These are phyloP conservation scores for Turritopsis dohrnii DNA, from an alignment of 30 jellyfish, hydroid and myxozoan species.

Conservation along the genomic window DNA sequence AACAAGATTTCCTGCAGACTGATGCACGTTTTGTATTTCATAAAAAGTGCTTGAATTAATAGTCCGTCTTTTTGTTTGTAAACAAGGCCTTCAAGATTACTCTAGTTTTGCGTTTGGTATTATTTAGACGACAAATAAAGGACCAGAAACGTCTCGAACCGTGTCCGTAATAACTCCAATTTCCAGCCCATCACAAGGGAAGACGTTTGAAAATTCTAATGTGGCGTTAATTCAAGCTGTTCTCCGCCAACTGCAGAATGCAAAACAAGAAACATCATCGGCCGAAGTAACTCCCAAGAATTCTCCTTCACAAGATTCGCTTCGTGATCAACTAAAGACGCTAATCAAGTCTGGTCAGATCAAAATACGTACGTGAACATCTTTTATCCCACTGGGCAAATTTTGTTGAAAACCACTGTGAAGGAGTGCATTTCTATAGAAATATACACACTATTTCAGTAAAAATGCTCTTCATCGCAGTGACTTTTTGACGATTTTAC, in stretches of 20 bases:
- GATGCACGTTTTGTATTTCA: no score
- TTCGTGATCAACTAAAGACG: conserved; percentile 29
- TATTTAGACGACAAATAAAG: background rate
- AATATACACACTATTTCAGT: no score
- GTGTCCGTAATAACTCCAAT: background rate
- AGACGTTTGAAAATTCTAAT: background rate
- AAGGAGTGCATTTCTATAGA: no score
- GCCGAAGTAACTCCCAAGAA: background rate
- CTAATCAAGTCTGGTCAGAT: conserved; percentile 38
- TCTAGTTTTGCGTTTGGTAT: no score
- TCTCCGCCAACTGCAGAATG: background rate
- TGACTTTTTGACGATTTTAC: no score
- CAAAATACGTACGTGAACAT: conserved; percentile 30
- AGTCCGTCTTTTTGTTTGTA: no score
- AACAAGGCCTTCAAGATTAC: no score
- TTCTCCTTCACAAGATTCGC: conserved; percentile 13
- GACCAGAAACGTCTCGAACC: background rate
- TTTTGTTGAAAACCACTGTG: no score
- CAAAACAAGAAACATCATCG: conserved; percentile 1
- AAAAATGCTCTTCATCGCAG: no score
- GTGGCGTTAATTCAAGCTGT: conserved; percentile 4
- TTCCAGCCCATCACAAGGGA: background rate
- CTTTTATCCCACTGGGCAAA: no score
- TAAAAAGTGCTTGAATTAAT: no score
- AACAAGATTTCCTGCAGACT: no score